Conservation (phyloP, 1,140 invertebrate genomes). For the Micrasema minimum region DNA sequence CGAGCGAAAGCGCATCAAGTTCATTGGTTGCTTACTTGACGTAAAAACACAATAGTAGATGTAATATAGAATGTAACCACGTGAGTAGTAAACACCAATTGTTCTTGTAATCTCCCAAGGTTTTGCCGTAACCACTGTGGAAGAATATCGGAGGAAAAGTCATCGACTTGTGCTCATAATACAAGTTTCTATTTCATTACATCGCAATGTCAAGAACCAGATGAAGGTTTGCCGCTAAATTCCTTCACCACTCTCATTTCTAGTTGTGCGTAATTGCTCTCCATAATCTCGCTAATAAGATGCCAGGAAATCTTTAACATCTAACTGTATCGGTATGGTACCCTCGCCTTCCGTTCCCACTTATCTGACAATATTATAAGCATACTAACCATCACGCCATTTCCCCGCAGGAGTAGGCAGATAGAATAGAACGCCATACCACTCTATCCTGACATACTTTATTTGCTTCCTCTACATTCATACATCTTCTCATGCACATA, state of each 20-base stretch:
- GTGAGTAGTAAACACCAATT: conserved; percentile 26
- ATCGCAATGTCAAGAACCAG: conserved; percentile 48
- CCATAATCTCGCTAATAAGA: too few relatives aligned
- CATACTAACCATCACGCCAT: too few relatives aligned
- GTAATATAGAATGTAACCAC: conserved; percentile 19
- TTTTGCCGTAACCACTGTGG: conserved; percentile 30
- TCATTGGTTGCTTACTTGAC: conserved; percentile 12
- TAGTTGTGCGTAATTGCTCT: background rate
- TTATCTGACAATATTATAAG: too few relatives aligned
- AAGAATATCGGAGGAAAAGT: conserved; percentile 31
- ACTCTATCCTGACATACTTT: too few relatives aligned
- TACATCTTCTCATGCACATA: too few relatives aligned
- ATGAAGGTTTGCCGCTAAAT: conserved; percentile 20
- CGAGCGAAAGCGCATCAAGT: conserved; percentile 32
- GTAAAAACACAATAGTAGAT: conserved; percentile 32
- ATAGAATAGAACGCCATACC: too few relatives aligned
- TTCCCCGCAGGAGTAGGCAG: too few relatives aligned
- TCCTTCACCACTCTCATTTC: conserved; percentile 13
- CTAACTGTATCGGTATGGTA: too few relatives aligned
- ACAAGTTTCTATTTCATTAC: conserved; percentile 49
- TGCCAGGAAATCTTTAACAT: too few relatives aligned
- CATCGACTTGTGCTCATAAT: conserved; percentile 42
- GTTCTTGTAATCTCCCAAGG: conserved; percentile 44
- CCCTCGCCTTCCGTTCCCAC: too few relatives aligned
- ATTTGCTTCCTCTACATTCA: too few relatives aligned